Base-by-base conservation (phyloP, 2,888 invertebrate genomes). In the Eledone cirrhosa region DNA sequence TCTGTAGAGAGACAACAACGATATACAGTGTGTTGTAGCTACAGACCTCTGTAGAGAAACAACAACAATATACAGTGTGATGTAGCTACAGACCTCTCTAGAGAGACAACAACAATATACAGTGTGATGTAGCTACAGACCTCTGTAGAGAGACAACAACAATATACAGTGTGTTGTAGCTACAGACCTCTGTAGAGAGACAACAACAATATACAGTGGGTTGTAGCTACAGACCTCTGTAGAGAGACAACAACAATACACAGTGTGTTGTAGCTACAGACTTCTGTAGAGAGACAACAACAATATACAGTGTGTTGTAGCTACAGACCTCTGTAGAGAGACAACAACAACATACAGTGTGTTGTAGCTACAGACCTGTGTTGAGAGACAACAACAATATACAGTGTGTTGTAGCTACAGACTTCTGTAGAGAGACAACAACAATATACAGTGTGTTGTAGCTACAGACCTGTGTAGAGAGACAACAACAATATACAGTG, bases 361-460 rank as follows among this genome's bases (percentile, higher is more conserved):
- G n/a, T n/a, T n/a, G n/a, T n/a, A n/a, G n/a, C n/a, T 86, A 86
- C 41, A 87, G 81, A 19, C 86, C 86, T 78, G 86, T 87, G 83
- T 16, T 81, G 83, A n/a, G 48, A 31, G 41, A 41, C 41, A 41
- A 3, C 41, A 41, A n/a, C n/a, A n/a, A n/a, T n/a, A n/a, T n/a
- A n/a, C n/a, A n/a, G n/a, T n/a, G n/a, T n/a, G n/a, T n/a, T n/a
- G n/a, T n/a, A n/a, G n/a, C n/a, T 86, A 86, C 41, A 87, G 81
- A 19, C 86, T 86, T 78, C 87, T 87, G 83, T 16, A 82, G 83
- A n/a, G 48, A 31, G 41, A 41, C 41, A 41, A 3, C 41, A 41
- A n/a, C n/a, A n/a, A n/a, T n/a, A n/a, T n/a, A n/a, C n/a, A n/a
- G n/a, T n/a, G n/a, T n/a, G n/a, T n/a, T n/a, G n/a, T n/a, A n/a